These are phyloP conservation scores for Poecilia wingei DNA, from an alignment of 2,797 vertebrate genomes.

Conservation along the genomic window DNA sequence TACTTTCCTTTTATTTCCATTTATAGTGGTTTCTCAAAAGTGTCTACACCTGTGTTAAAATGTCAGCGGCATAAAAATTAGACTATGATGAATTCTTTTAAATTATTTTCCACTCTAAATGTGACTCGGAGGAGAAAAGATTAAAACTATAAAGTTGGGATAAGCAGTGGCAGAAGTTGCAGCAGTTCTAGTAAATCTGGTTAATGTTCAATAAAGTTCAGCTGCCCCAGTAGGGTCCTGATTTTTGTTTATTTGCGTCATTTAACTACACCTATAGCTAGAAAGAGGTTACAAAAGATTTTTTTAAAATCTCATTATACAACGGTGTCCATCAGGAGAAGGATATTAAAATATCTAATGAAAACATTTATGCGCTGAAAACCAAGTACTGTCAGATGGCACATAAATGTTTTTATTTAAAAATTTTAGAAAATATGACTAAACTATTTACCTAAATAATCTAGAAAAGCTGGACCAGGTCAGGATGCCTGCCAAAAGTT, in stretches of 20 bases:
- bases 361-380: background rate
- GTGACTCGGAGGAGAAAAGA: background rate
- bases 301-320: background rate
- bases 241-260: background rate
- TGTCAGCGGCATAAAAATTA: background rate
- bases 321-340: background rate
- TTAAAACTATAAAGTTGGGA: background rate
- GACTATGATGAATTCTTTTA: background rate
- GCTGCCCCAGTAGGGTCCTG: background rate
- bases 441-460: background rate
- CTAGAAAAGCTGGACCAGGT: background rate
- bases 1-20: background rate
- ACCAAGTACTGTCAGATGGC: too few species aligned
- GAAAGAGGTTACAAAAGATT: background rate
- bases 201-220: background rate
- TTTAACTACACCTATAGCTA: background rate
- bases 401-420: background rate
- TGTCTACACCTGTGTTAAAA: slow-evolving; percentile 3
- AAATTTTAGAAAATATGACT: background rate
- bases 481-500: background rate
- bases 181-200: background rate
- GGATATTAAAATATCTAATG: background rate
- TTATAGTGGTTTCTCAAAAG: background rate
- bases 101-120: background rate
- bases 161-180: background rate